Evolutionary conservation across 1,140 invertebrate genomes (phyloP), one percentile per base, ranked within the genome.

Genomic region (Meteorus sp.): DNA sequence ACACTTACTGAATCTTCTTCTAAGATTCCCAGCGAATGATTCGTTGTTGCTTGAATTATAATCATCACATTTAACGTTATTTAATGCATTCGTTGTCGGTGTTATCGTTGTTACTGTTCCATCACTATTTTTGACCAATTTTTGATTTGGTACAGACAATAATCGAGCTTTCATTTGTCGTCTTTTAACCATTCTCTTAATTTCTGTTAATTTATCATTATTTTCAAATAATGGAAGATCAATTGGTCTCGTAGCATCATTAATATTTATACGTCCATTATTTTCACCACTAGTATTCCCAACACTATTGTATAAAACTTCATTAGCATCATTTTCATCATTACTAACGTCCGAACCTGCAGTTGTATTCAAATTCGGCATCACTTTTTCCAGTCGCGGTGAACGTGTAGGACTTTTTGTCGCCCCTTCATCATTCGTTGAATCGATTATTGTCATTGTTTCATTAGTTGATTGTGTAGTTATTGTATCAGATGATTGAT

Each of bases 1-100:
- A 84, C 84, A 92, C 90, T 92, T 91, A 92, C 90, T 90, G 85
- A 91, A 89, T 83, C 88, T 85, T 75, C 89, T 85, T 81, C 89
- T 89, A 66, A 91, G 81, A 82, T 85, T 88, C 68, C 87, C 85
- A 62, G 86, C 84, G 77, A 88, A 87, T 60, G 76, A 64, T 79
- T 77, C 69, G 78, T 61, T 65, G 78, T 60, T 64, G 17, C 33
- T 47, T 15, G 55, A 45, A 33, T 51, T 52, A 52, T 61, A 50
- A 52, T 61, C 60, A 47, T 45, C 41, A 53, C 29, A n/a, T n/a
- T n/a, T n/a, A n/a, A n/a, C 35, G 23, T 52, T 20, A 39, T 37
- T 52, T 43, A 50, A 37, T 35, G 35, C n/a, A 17, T 20, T 48
- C 31, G 65, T 65, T 3, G 63, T 11, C 48, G 70, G 58, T 17